Base-by-base conservation (phyloP, 2,113 vertebrate species). In the Athene noctua region DNA sequence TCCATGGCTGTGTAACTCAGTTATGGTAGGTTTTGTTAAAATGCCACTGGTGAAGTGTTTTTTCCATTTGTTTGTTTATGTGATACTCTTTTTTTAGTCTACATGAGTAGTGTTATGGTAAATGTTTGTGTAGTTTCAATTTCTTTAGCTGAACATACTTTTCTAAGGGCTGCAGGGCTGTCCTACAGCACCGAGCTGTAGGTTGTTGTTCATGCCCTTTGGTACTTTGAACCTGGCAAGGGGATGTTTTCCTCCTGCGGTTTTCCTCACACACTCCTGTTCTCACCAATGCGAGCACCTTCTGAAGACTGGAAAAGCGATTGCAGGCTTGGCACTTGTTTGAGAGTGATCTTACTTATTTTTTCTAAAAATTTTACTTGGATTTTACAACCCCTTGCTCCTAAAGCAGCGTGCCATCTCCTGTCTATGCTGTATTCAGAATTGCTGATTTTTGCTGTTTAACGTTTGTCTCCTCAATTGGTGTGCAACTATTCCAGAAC, bases 241-340 rank as follows among this genome's bases (percentile, higher is more conserved):
- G 27, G 8, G 6, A 14, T 27, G 19, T 49, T 73, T 47, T 40
- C 30, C 40, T 59, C 13, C 7, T 38, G 29, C 32, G 40, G 17
- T 61, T 78, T 55, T 51, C 27, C 6, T 42, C 20, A 15, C 2
- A 9, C 2, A 2, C 7, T 58, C 18, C 15, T 27, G 1, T 9
- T 80, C 32, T 68, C 32, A 68, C 13, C 0, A 0, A 30, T 34
- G 11, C 10, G 19, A n/a, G 26, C n/a, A 4, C 0, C 0, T 22
- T 19, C 10, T 52, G 21, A n/a, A 7, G 5, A 21, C 36, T 9
- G 36, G 26, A 36, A 25, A 34, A 61, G 26, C 6, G 23, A 38
- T 2, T 46, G 15, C 17, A 88, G 42, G 30, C 13, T 85, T 63
- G 6, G 9, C 5, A 5, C 47, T 30, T 65, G 6, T 52, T 67